phyloP scores from a whole-genome alignment of 2,888 invertebrate genomes.

The Lycia hirtaria region DNA sequence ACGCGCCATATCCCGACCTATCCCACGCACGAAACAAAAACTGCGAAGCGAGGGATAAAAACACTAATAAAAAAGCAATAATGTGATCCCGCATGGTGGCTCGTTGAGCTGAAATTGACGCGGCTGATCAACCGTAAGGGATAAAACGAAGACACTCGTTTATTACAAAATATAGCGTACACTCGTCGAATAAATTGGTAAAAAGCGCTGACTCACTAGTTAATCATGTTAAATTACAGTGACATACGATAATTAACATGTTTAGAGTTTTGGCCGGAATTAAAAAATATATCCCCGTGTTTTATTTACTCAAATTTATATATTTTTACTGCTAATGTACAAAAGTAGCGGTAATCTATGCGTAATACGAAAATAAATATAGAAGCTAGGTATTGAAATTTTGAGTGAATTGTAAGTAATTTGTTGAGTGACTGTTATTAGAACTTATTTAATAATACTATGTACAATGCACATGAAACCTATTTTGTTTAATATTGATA shows the following conservation, averaged over 20 bases:
- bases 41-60: slow-evolving; percentile 76
- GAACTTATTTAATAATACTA: too few relatives aligned
- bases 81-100: slow-evolving; percentile 83
- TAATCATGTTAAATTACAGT: background rate
- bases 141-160: slow-evolving; percentile 33
- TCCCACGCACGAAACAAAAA: slow-evolving; percentile 82
- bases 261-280: too few relatives aligned
- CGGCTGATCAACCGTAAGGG: slow-evolving; percentile 77
- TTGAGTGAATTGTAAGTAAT: too few relatives aligned
- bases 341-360: too few relatives aligned
- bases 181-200: background rate
- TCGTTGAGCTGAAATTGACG: slow-evolving; percentile 81
- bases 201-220: slow-evolving; percentile 19
- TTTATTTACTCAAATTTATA: too few relatives aligned
- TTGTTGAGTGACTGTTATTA: too few relatives aligned
- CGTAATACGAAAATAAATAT: too few relatives aligned
- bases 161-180: slow-evolving; percentile 35
- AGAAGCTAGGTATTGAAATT: too few relatives aligned
- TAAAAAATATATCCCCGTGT: too few relatives aligned
- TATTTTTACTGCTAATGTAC: too few relatives aligned
- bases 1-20: slow-evolving; percentile 67
- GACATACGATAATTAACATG: background rate
- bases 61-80: slow-evolving; percentile 85
- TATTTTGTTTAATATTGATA: too few relatives aligned
- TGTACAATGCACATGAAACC: too few relatives aligned